Percentiles rank a stretch among this genome's conserved stretches.
These are phyloP conservation scores for Ectropis grisescens DNA, from an alignment of 1,140 invertebrate genomes.

Conservation along the genomic window DNA sequence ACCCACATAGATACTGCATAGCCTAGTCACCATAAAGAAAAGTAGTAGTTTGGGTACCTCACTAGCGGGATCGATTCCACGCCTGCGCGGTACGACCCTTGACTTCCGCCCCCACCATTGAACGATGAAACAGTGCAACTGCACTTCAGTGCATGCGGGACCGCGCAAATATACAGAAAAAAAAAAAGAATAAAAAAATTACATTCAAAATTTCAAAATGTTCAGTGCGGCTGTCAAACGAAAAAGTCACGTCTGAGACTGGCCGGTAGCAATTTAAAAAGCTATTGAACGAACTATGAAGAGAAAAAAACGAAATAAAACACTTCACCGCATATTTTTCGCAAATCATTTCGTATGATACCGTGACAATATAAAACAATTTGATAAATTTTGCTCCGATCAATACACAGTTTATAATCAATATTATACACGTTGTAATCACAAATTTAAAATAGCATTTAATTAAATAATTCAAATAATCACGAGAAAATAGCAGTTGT, in stretches of 20 bases:
- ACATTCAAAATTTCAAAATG: too few relatives aligned
- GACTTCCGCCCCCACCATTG: slow-evolving; percentile 24
- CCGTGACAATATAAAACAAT: slow-evolving; percentile 40
- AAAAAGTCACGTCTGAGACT: too few relatives aligned
- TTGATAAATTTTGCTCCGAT: too few relatives aligned
- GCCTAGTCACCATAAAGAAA: slow-evolving; percentile 37
- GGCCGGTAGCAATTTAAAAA: too few relatives aligned
- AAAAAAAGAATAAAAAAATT: slow-evolving; percentile 29
- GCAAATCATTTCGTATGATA: slow-evolving; percentile 29
- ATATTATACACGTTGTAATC: slow-evolving; percentile 54
- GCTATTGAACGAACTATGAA: slow-evolving; percentile 53
- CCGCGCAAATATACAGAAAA: slow-evolving; percentile 31
- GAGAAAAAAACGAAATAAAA: slow-evolving; percentile 41
- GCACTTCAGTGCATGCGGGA: slow-evolving; percentile 60
- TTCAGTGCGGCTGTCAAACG: too few relatives aligned
- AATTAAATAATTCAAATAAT: slow-evolving; percentile 18
- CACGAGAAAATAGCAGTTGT: slow-evolving; percentile 16
- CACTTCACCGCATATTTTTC: slow-evolving; percentile 20
- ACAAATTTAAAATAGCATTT: slow-evolving; percentile 28
- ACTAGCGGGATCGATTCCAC: slow-evolving; percentile 53
- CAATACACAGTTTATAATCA: slow-evolving; percentile 41
- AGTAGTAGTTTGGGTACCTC: slow-evolving; percentile 50
- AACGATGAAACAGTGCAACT: slow-evolving; percentile 49
- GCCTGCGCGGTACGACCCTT: slow-evolving; percentile 21
- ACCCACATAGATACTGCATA: slow-evolving; percentile 14